These are phyloP conservation scores for Trichacis sp. DNA, from an alignment of 2,888 invertebrate species.

Conservation along the genomic window DNA sequence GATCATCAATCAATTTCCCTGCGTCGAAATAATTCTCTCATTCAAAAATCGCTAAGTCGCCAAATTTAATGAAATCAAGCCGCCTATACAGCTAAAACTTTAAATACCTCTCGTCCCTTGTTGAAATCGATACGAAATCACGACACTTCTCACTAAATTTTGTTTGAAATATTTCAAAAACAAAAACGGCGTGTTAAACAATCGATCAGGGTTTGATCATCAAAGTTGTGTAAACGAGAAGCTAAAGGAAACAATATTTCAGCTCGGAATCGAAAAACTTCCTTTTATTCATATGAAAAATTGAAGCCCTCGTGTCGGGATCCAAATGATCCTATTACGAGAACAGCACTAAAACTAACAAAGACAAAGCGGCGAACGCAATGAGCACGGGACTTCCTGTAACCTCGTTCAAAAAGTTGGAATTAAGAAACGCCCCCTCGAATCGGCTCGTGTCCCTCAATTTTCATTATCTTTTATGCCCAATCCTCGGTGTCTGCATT, in stretches of 20 bases:
- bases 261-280: not conserved
- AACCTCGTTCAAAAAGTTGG: conserved; percentile 55
- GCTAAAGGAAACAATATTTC: not conserved
- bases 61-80: too few species aligned
- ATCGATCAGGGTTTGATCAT: too few species aligned
- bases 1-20: too few species aligned
- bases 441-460: conserved; percentile 30
- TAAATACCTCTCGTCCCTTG: too few species aligned
- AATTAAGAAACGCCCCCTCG: conserved; percentile 50
- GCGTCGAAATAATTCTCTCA: too few species aligned
- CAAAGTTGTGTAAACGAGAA: not conserved
- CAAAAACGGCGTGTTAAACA: too few species aligned
- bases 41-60: too few species aligned
- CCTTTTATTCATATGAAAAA: not conserved
- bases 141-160: too few species aligned
- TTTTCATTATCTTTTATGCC: conserved; percentile 31
- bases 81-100: too few species aligned
- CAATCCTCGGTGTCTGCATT: conserved; percentile 9
- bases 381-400: conserved; percentile 41
- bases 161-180: too few species aligned
- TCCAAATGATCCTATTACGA: conserved; percentile 58
- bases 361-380: conserved; percentile 48
- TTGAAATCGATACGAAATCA: too few species aligned
- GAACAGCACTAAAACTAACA: conserved; percentile 61
- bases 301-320: conserved; percentile 51